Evolutionary conservation across 2,888 invertebrate genomes (phyloP), one percentile per base, ranked within the genome.

Genomic region (Sipunculus nudus): DNA sequence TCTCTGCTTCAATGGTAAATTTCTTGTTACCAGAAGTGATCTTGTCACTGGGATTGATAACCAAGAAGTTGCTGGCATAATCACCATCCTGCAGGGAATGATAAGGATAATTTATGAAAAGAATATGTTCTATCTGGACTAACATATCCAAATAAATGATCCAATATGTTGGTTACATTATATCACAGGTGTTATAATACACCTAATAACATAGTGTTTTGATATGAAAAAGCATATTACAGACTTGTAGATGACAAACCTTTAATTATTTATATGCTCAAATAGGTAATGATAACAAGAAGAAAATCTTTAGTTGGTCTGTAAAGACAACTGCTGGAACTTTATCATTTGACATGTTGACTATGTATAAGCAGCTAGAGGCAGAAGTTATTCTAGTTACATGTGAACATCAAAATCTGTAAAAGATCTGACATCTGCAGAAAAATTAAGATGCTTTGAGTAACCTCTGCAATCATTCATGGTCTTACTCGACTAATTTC

Each of bases 1-100:
- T 53, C 45, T 63, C 64, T 50, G 78, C 62, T 16, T 62, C 52
- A 3, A 78, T 53, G 0, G 58, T 54, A 50, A 77, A 68, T 26
- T 61, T 59, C 41, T 72, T 62, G 13, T 39, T 28, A 4, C 68
- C 72, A 25, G 72, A 48, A 13, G 72, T 60, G 1, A 78, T 41
- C 43, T 68, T 48, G 0, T 64, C 59, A 54, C 78, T 74, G 13
- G 81, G 81, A 16, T 67, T 63, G 19, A 81, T 41, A 4, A 75
- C 63, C 3, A 75, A 52, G 60, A 77, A 78, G 31, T 76, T 68
- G 62, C 81, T 81, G 39, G 74, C 75, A 67, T 74, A 78, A 6
- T 70, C 68, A 38, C 74, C 75, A 6, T 75, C 77, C 52, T 68
- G 68, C 78, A 56, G n/a, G 38, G 21, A 10, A 31, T 38, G n/a